Base-by-base conservation (phyloP, 2,888 invertebrate genomes). In the Himalopsyche kuldschensis region DNA sequence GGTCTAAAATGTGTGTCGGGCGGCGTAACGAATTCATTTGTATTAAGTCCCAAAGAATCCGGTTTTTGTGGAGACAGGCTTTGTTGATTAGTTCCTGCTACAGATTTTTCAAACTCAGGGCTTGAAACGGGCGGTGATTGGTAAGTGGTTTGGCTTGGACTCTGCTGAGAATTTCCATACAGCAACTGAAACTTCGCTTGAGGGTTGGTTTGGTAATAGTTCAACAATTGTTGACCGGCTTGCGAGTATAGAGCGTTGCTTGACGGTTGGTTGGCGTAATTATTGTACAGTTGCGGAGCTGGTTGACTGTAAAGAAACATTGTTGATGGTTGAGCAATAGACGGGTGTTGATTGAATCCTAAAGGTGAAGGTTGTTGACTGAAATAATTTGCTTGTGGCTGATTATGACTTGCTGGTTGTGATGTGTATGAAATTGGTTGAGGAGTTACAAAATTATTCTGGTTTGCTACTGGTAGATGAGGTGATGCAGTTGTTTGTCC, bases 221-320 rank as follows among this genome's bases (percentile, higher is more conserved):
- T 91, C 83, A 90, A 90, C 30, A 91, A 88, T 75, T 88, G 89
- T 86, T 90, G 91, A 0, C 88, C 87, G 5, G 90, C 89, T 81
- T 89, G 90, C 0, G 89, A 80, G 88, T 87, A 87, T 4, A 86
- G 27, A 4, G 75, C 35, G 69, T 80, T 82, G 47, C 83, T 82
- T 47, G 82, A 35, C 31, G 76, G 80, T 24, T 82, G 55, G 82
- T 90, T 90, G 0, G 89, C 85, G 20, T 90, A 87, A 82, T 90
- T 90, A 81, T 89, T 90, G 82, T 91, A 91, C 6, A 89, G 86
- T 32, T 89, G 88, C 15, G 90, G 89, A 85, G 89, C 90, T 0
- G 90, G 89, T 83, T 90, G 92, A 55, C 90, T 89, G 47, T 91
- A 86, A 1, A 91, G 84, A 4, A 91, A 83, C 90, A 91, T 91